A percentile compares a stretch with the other conserved stretches of the same genome.
phyloP scores from a whole-genome alignment of 2,888 invertebrate species.

The Platypus cylindrus region DNA sequence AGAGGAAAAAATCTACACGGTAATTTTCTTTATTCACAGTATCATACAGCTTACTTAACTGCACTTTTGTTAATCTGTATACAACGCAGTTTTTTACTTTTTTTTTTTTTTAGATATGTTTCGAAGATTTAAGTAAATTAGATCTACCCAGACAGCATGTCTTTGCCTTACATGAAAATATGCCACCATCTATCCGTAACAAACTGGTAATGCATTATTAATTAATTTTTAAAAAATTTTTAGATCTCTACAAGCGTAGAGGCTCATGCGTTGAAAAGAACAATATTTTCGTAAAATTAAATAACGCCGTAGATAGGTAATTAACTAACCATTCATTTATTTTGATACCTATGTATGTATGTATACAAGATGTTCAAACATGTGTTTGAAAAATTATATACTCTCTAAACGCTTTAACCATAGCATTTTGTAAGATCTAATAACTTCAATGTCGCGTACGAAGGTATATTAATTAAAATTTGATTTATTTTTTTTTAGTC shows the following conservation, averaged over 20 bases:
- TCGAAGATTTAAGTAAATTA: conserved; percentile 38
- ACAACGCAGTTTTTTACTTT: conserved; percentile 2
- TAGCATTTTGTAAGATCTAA: no score
- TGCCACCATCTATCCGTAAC: conserved; percentile 42
- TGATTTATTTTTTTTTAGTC: conserved; percentile 35
- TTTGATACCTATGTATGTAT: not conserved
- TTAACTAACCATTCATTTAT: not conserved
- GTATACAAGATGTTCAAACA: not conserved
- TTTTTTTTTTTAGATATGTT: conserved; percentile 32
- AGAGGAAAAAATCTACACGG: conserved; percentile 33
- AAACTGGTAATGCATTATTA: conserved; percentile 42
- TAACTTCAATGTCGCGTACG: not conserved
- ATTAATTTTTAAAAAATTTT: no score
- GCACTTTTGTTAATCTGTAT: conserved; percentile 1
- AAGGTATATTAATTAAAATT: no score
- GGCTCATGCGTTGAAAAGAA: no score
- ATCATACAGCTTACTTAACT: not conserved
- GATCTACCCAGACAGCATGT: conserved; percentile 40
- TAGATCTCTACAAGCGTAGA: no score
- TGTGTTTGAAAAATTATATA: no score
- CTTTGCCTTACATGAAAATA: conserved; percentile 40
- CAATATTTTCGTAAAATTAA: no score
- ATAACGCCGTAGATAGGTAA: no score
- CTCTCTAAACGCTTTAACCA: no score
- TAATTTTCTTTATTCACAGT: conserved; percentile 22